Conservation (phyloP, 2,797 vertebrate species). For the Ispidina picta region DNA sequence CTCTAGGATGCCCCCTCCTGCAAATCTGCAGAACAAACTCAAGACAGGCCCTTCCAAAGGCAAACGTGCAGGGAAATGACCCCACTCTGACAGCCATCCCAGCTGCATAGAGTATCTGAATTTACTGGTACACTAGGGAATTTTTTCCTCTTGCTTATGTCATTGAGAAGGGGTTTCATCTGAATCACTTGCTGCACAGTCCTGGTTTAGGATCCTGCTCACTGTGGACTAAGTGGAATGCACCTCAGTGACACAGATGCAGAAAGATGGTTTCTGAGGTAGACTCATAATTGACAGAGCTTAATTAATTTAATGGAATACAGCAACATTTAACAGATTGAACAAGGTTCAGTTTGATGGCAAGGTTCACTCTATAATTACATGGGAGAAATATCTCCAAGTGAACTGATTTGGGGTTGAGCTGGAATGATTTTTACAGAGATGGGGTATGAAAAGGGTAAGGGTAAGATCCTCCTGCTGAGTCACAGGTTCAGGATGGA, state of each 20-base stretch:
- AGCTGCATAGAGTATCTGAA: too few relatives aligned
- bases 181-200: neutral
- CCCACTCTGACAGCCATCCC: neutral
- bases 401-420: neutral
- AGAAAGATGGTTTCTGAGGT: neutral
- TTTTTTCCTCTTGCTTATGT: too few relatives aligned
- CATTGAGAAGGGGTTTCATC: neutral
- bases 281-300: neutral
- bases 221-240: neutral
- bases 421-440: neutral
- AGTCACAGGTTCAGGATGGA: neutral
- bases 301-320: neutral
- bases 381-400: neutral
- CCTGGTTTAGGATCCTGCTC: neutral
- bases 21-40: neutral
- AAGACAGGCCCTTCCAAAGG: neutral
- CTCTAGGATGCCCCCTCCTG: conserved; percentile 11
- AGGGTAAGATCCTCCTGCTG: neutral
- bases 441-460: neutral
- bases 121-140: neutral
- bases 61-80: neutral
- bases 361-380: neutral
- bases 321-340: neutral
- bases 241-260: neutral
- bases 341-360: neutral